Percentiles rank a stretch among this genome's conserved stretches.
Evolutionary conservation across 2,113 vertebrate species (phyloP).

Genomic region (Myrmophylax atrothorax): DNA sequence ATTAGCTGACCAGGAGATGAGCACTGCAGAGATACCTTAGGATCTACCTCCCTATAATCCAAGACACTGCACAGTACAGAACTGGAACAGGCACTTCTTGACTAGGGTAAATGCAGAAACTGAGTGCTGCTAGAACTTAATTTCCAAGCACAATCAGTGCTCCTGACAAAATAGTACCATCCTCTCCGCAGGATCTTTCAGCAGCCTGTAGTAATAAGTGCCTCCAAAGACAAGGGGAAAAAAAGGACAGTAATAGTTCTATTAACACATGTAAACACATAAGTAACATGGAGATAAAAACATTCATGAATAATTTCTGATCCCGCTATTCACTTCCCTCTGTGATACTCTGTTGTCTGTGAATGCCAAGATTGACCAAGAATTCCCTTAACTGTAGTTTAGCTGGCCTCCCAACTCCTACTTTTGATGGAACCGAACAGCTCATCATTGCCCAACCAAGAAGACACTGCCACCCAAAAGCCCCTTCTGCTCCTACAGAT

Average conservation of each 20-base stretch:
- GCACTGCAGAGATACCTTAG: background rate
- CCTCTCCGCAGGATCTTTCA: background rate
- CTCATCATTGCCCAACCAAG: background rate
- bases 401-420: background rate
- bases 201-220: background rate
- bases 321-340: background rate
- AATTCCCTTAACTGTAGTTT: background rate
- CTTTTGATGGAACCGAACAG: background rate
- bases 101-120: background rate
- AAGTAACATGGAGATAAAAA: background rate
- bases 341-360: background rate
- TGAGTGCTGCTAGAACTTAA: background rate
- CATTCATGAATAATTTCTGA: background rate
- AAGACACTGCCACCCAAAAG: background rate
- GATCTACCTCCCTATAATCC: background rate
- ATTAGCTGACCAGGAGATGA: background rate
- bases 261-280: background rate
- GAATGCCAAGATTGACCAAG: background rate
- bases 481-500: background rate
- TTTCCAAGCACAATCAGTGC: background rate
- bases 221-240: background rate
- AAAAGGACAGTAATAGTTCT: background rate
- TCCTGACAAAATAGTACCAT: background rate
- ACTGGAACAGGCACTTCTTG: background rate
- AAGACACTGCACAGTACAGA: too few relatives aligned